Base-by-base conservation (phyloP, 92 coral and sea anemone genomes). In the Actinostola sp. region DNA sequence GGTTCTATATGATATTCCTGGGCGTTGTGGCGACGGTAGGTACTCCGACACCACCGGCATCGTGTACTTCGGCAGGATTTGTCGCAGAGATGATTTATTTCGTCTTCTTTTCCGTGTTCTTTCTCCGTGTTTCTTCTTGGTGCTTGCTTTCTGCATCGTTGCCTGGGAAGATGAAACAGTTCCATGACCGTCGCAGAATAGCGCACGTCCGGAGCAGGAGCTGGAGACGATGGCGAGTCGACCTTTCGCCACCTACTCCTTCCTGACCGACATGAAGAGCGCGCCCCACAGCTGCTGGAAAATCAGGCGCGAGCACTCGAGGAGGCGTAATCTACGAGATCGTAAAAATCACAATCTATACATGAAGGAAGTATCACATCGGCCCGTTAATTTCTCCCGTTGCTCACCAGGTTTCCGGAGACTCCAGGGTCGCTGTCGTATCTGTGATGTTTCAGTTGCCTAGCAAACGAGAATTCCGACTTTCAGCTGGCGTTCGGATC, bases 71-170 rank as follows among this genome's bases (percentile, higher is more conserved):
- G 92, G 30, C 99, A 95, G 70, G 99, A 95, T 67, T 54, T 84
- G 38, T 79, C 92, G 9, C 92, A 95, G 75, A 95, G 92, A n/a
- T 20, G 90, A 95, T 72, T 55, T 95, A 42, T 89, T 95, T 35
- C n/a, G 99, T 95, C 52, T 95, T 95, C 84, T 95, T 95, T 27
- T 89, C 97, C 2, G 99, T 95, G 23, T 95, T 95, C 60, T n/a
- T n/a, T n/a, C n/a, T n/a, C n/a, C n/a, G n/a, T n/a, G n/a, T n/a
- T 92, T 95, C 65, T 89, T 95, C 66, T 78, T 92, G 35, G 89
- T 89, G 2, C 70, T 95, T 32, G 89, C 99, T 2, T 57, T 81
- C 23, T 63, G 89, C 49, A 91, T 83, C 19, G 74, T 95, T 7
- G 87, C 69, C 9, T 95, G 99, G 99, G n/a, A 95, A 89, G 49